phyloP scores from a whole-genome alignment of 2,888 invertebrate species.

The Omphaloscelis lunosa region DNA sequence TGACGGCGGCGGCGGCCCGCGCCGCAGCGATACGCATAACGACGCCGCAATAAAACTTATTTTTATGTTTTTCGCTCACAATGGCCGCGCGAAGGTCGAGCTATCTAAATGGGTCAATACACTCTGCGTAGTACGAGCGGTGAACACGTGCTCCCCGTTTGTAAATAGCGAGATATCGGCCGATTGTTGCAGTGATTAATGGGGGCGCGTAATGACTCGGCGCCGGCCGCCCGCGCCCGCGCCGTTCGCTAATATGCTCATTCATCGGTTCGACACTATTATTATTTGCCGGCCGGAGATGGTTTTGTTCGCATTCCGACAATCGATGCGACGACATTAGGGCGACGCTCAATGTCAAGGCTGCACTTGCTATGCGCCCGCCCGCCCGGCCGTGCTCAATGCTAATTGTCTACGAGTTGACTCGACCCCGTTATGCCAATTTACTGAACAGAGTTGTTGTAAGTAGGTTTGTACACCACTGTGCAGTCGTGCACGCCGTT shows the following conservation, averaged over 20 bases:
- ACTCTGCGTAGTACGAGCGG: constrained; percentile 90
- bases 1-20: constrained; percentile 81
- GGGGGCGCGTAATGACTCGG: constrained; percentile 90
- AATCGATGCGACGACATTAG: constrained; percentile 87
- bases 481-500: constrained; percentile 17
- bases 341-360: constrained; percentile 89
- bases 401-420: constrained; percentile 79
- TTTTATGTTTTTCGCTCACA: constrained; percentile 91
- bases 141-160: constrained; percentile 90
- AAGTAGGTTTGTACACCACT: constrained; percentile 62
- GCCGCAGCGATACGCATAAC: constrained; percentile 89
- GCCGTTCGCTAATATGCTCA: constrained; percentile 88
- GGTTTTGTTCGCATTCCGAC: constrained; percentile 87
- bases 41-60: constrained; percentile 91
- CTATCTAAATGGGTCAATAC: constrained; percentile 91
- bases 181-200: constrained; percentile 91
- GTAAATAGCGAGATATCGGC: constrained; percentile 91
- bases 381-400: constrained; percentile 77
- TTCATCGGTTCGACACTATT: constrained; percentile 89
- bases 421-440: constrained; percentile 78
- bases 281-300: constrained; percentile 85
- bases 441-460: constrained; percentile 62
- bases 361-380: constrained; percentile 86
- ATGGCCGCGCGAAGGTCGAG: constrained; percentile 91
- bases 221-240: constrained; percentile 79